A percentile compares a stretch with the other conserved stretches of the same genome.
These are phyloP conservation scores for Lytechinus variegatus DNA, from an alignment of 35 echinoderm and acorn worm genomes.

Conservation along the genomic window DNA sequence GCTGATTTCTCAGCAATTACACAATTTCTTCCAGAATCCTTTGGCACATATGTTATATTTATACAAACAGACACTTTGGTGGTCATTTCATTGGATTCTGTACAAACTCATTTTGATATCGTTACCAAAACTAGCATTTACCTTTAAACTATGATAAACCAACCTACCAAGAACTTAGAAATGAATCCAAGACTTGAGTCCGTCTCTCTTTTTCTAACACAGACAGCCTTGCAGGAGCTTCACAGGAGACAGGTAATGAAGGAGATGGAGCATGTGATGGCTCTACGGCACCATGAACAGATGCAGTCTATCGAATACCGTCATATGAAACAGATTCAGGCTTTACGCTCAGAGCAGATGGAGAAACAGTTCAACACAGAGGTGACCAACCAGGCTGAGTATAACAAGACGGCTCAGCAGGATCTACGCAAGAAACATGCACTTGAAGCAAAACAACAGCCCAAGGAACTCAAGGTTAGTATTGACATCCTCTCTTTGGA, in stretches of 20 bases:
- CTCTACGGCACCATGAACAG: conserved; percentile 89
- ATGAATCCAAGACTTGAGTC: too few species aligned
- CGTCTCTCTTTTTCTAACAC: too few species aligned
- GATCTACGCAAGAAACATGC: conserved; percentile 90
- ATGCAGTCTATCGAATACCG: conserved; percentile 78
- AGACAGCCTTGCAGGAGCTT: conserved; percentile 61
- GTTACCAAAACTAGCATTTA: too few species aligned
- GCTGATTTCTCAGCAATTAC: too few species aligned
- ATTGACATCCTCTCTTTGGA: background rate
- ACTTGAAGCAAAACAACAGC: conserved; percentile 93
- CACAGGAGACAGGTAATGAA: conserved; percentile 78
- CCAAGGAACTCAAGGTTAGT: conserved; percentile 91
- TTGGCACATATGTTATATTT: too few species aligned
- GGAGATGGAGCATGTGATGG: conserved; percentile 98
- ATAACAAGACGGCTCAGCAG: conserved; percentile 84
- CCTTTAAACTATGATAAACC: too few species aligned
- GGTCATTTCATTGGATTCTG: too few species aligned
- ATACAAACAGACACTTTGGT: too few species aligned
- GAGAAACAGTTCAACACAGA: conserved; percentile 93
- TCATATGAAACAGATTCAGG: conserved; percentile 88
- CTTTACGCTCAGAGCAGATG: conserved; percentile 87
- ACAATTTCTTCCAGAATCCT: too few species aligned
- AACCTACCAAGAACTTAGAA: too few species aligned
- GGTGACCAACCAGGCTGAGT: conserved; percentile 93
- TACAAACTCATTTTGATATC: too few species aligned